A percentile compares a stretch with the other conserved stretches of the same genome.
These are phyloP conservation scores for Philotrypesis tridentata DNA, from an alignment of 1,140 invertebrate genomes.

Conservation along the genomic window DNA sequence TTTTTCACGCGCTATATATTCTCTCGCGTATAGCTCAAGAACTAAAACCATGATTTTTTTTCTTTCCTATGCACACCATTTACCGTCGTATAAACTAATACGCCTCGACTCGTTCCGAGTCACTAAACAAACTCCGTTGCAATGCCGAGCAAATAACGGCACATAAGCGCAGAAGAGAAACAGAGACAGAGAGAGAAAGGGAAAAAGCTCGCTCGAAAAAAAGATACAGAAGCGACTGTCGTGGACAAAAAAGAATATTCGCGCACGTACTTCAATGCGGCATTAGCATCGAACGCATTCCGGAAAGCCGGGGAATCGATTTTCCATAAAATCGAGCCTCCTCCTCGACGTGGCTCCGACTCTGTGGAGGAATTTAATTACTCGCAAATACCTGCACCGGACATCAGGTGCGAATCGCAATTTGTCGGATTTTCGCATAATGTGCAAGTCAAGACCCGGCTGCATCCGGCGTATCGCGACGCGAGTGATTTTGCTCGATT, in stretches of 20 bases:
- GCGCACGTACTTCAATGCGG: not conserved
- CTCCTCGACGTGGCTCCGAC: not conserved
- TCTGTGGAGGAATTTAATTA: slow-evolving; percentile 3
- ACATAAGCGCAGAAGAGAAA: not conserved
- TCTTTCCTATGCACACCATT: not conserved
- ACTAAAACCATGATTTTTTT: not conserved
- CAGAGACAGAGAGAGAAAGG: too few relatives aligned
- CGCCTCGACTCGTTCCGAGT: not conserved
- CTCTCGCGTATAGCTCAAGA: not conserved
- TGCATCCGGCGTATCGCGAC: too few relatives aligned
- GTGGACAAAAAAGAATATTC: not conserved
- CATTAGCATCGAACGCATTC: not conserved
- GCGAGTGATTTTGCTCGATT: too few relatives aligned
- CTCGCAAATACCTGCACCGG: not conserved
- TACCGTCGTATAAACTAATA: not conserved
- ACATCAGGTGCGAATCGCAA: slow-evolving; percentile 1
- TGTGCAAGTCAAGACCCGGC: too few relatives aligned
- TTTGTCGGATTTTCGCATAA: not conserved
- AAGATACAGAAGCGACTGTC: not conserved
- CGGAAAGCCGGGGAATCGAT: not conserved
- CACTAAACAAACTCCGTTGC: not conserved
- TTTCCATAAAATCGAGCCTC: not conserved
- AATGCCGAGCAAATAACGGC: not conserved
- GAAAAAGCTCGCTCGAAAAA: not conserved
- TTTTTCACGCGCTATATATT: not conserved